Evolutionary conservation across 2,113 vertebrate genomes (phyloP), one percentile per base, ranked within the genome.

Genomic region (Gnathonemus longibarbis): DNA sequence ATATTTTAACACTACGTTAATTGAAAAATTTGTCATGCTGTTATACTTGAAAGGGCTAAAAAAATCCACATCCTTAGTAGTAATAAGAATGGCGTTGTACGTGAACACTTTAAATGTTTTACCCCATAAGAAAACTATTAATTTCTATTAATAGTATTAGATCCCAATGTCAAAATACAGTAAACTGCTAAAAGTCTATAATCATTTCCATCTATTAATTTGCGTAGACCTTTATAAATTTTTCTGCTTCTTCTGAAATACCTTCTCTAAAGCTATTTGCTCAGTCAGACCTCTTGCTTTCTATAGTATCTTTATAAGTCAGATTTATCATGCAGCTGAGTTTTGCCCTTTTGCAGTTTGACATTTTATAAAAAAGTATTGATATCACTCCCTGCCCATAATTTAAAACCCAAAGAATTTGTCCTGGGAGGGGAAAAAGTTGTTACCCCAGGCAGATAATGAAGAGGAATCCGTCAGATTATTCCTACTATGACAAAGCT

Each of bases 361-460:
- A 80, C 35, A 80, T 80, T 80, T 80, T 42, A 80, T 42, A 35
- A 80, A 77, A 39, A 80, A 42, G 35, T 42, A 80, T 80, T 80
- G 74, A 80, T 80, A 80, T 42, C 35, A 5, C 35, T 42, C 35
- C 15, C 15, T 80, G 74, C 35, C 35, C 35, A 42, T 80, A 80
- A 42, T 42, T 80, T 80, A 80, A 80, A 80, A 42, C 35, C 74
- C 74, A 80, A 80, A 80, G 35, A 80, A 80, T 80, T 42, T 80
- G 74, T 42, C 74, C 74, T 42, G 15, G 31, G 35, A 42, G 35
- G 35, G 31, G 35, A 80, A 80, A 80, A 80, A 19, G 35, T 19
- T 19, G 74, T 80, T 80, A 80, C 35, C 74, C 35, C 31, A 80
- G 74, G 74, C 74, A 80, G 74, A 80, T 80, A 80, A 80, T 80